A percentile compares a stretch with the other conserved stretches of the same genome.
Evolutionary conservation across 2,797 vertebrate species (phyloP).

Genomic region (Microctenopoma steveboyesi): DNA sequence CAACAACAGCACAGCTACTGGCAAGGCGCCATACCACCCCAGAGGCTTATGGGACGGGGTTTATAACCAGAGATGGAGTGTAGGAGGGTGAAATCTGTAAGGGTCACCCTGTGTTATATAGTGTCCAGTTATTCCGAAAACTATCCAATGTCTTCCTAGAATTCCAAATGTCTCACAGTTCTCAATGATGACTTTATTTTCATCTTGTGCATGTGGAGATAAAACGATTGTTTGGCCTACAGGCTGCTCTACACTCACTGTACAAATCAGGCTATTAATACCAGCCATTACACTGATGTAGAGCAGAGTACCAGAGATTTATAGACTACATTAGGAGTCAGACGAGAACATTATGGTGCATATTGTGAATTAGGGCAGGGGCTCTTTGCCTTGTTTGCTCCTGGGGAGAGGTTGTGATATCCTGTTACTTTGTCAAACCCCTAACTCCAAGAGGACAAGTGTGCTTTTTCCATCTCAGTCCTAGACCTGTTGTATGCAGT

Average conservation of each 20-base stretch:
- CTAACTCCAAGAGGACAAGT: conserved; percentile 74
- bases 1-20: conserved; percentile 83
- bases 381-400: conserved; percentile 74
- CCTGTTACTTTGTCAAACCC: conserved; percentile 73
- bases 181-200: conserved; percentile 48
- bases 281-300: conserved; percentile 66
- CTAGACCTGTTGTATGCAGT: conserved; percentile 72
- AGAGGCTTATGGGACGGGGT: conserved; percentile 78
- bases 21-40: conserved; percentile 80
- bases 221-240: conserved; percentile 35
- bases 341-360: conserved; percentile 76
- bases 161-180: conserved; percentile 48
- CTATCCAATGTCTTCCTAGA: conserved; percentile 49
- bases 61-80: conserved; percentile 69
- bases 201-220: conserved; percentile 45
- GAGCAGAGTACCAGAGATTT: conserved; percentile 76
- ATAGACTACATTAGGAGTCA: conserved; percentile 74
- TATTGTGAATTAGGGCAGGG: conserved; percentile 75
- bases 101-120: conserved; percentile 63
- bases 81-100: conserved; percentile 63
- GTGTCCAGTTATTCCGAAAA: conserved; percentile 61
- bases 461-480: conserved; percentile 75
- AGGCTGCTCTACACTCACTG: conserved; percentile 34
- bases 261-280: conserved; percentile 67
- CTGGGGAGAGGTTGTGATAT: conserved; percentile 70